Base-by-base conservation (phyloP, 2,113 vertebrate species). In the Pollachius pollachius region DNA sequence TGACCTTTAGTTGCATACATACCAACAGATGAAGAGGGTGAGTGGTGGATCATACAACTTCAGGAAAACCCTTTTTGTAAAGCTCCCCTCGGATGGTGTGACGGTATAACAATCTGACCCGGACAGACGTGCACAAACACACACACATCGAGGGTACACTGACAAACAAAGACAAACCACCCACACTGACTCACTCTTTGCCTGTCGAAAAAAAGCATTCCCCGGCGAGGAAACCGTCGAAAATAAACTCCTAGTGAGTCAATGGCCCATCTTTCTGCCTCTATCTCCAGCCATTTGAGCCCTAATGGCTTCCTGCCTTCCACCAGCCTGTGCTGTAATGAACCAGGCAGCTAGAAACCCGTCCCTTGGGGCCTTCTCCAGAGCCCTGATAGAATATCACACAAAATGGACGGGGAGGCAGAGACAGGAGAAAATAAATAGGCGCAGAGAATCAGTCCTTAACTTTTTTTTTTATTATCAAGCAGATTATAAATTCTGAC, bases 201-300 rank as follows among this genome's bases (percentile, higher is more conserved):
- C 48, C 41, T 48, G 21, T 15, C 64, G 13, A 54, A 54, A 23
- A 23, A 25, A 66, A 66, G 64, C 34, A 25, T 17, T 85, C 67
- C 65, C 41, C 0, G 3, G 18, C 73, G 68, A 69, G 30, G 21
- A 70, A 19, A 65, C 52, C 58, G 65, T 74, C 23, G 54, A 70
- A 83, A 82, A 81, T 75, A 66, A 77, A 79, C 68, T 73, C 65
- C 68, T 57, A 57, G 21, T 48, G 72, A 81, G 70, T 81, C 76
- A 79, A 66, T 68, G 76, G 74, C 62, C 72, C 70, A 75, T 80
- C 69, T 80, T 57, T 11, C 16, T 30, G 52, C 48, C 71, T 77
- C 65, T 52, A 59, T 71, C 68, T 73, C 67, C 13, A 19, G 19
- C 64, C 7, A 74, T 65, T 76, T 80, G 69, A 85, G 78, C 62